Conservation (phyloP, 2,888 invertebrate genomes). For the Cremastinae sp. region DNA sequence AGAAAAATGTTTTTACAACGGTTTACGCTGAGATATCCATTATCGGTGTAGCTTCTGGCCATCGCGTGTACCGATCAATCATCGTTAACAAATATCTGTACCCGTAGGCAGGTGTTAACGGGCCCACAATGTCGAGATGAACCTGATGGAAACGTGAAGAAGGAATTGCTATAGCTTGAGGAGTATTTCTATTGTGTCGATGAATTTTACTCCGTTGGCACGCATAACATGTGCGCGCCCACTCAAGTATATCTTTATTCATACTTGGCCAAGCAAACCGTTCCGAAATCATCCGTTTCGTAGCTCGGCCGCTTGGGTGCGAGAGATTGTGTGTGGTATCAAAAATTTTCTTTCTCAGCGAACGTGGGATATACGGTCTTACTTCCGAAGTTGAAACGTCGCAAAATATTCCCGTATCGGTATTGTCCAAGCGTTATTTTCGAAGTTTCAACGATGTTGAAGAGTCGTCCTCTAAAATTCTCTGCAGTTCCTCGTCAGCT, state of each 20-base stretch:
- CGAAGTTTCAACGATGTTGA: slow-evolving; percentile 7
- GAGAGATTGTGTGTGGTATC: slow-evolving; percentile 54
- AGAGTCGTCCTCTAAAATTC: neutral
- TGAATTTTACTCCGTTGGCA: slow-evolving; percentile 71
- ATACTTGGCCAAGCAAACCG: slow-evolving; percentile 68
- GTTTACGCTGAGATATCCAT: slow-evolving; percentile 52
- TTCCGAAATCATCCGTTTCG: slow-evolving; percentile 60
- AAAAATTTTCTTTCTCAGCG: slow-evolving; percentile 44
- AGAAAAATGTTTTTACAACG: slow-evolving; percentile 52
- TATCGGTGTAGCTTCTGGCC: slow-evolving; percentile 65
- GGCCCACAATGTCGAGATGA: slow-evolving; percentile 73
- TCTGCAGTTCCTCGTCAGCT: slow-evolving; percentile 29
- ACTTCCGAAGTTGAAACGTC: slow-evolving; percentile 25
- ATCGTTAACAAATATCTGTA: slow-evolving; percentile 73
- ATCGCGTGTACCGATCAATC: slow-evolving; percentile 69
- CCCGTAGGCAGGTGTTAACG: slow-evolving; percentile 68
- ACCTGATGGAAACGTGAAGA: slow-evolving; percentile 70
- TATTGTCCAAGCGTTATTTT: slow-evolving; percentile 27
- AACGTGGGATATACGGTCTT: slow-evolving; percentile 25
- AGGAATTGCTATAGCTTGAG: slow-evolving; percentile 62
- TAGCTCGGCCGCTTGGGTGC: slow-evolving; percentile 62
- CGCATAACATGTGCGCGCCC: slow-evolving; percentile 67
- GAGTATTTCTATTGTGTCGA: slow-evolving; percentile 64
- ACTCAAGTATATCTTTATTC: slow-evolving; percentile 66
- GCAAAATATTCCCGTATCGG: slow-evolving; percentile 29